These are phyloP conservation scores for Sepiola atlantica DNA, from an alignment of 2,888 invertebrate genomes.

Conservation along the genomic window DNA sequence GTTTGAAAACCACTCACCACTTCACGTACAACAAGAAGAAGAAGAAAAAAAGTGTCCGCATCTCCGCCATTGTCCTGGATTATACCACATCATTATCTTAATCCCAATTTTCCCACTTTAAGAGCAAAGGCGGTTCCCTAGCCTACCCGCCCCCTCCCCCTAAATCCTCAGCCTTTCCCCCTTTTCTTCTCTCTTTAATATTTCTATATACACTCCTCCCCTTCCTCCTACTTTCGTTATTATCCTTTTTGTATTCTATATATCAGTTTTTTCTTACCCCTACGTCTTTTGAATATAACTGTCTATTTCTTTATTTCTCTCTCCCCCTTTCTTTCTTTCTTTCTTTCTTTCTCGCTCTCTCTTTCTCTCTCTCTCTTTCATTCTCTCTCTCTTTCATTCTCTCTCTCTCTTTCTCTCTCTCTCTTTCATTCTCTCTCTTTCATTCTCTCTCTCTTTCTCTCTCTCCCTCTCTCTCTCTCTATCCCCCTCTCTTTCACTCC, in stretches of 20 bases:
- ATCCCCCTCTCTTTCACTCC: neutral
- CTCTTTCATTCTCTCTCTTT: neutral
- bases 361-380: neutral
- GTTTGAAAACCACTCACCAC: neutral
- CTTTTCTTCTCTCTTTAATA: too few species aligned
- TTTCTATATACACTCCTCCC: neutral
- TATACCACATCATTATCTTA: neutral
- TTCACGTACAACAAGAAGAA: neutral
- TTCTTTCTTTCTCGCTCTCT: neutral
- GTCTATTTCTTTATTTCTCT: neutral
- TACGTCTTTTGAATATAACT: too few species aligned
- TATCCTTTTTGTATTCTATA: neutral
- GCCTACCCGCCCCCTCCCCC: too few species aligned
- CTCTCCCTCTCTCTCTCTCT: neutral
- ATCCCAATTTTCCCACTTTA: neutral
- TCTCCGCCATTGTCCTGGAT: neutral
- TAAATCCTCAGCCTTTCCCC: too few species aligned
- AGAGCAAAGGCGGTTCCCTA: neutral
- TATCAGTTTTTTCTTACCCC: neutral
- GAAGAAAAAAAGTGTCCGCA: neutral
- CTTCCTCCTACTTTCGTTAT: neutral
- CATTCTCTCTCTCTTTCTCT: neutral
- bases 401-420: too few species aligned
- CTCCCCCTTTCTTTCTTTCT: neutral
- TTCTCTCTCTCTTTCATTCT: neutral